These are phyloP conservation scores for Neosilurus mollespiculum DNA, from an alignment of 2,797 vertebrate species.

Conservation along the genomic window DNA sequence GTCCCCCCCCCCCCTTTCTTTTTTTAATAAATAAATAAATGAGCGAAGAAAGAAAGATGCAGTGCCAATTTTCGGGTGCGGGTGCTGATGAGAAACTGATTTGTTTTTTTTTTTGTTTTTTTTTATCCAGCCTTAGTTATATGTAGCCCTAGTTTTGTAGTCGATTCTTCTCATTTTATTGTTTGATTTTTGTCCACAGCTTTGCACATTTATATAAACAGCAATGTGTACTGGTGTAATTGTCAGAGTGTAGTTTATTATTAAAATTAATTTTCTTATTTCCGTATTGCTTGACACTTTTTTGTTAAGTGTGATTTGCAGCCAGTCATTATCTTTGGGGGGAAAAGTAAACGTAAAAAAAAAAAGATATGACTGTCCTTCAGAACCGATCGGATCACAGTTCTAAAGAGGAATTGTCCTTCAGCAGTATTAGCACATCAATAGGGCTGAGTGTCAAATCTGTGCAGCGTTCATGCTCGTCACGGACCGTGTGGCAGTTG, in stretches of 20 bases:
- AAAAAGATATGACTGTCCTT: slow-evolving; percentile 13
- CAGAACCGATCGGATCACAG: slow-evolving; percentile 11
- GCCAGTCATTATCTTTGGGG: background rate
- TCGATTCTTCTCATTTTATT: background rate
- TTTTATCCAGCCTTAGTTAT: background rate
- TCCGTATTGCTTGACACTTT: background rate
- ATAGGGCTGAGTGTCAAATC: slow-evolving; percentile 29
- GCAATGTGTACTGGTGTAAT: background rate
- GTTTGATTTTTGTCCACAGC: background rate
- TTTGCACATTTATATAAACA: background rate
- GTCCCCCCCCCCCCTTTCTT: too few relatives aligned
- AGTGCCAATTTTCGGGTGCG: too few relatives aligned
- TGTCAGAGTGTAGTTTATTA: background rate
- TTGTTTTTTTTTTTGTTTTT: too few relatives aligned
- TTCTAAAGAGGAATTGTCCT: slow-evolving; percentile 17
- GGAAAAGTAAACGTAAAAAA: background rate
- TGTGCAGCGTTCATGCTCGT: slow-evolving; percentile 36
- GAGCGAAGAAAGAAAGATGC: too few relatives aligned
- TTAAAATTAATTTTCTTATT: background rate
- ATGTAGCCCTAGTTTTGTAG: background rate
- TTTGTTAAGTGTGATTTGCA: background rate
- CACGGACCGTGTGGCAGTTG: slow-evolving; percentile 27
- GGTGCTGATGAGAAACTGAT: too few relatives aligned
- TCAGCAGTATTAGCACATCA: slow-evolving; percentile 39
- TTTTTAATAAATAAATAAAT: too few relatives aligned